A percentile compares a stretch with the other conserved stretches of the same genome.
These are phyloP conservation scores for Misgurnus mizolepis DNA, from an alignment of 2,113 vertebrate genomes.

Conservation along the genomic window DNA sequence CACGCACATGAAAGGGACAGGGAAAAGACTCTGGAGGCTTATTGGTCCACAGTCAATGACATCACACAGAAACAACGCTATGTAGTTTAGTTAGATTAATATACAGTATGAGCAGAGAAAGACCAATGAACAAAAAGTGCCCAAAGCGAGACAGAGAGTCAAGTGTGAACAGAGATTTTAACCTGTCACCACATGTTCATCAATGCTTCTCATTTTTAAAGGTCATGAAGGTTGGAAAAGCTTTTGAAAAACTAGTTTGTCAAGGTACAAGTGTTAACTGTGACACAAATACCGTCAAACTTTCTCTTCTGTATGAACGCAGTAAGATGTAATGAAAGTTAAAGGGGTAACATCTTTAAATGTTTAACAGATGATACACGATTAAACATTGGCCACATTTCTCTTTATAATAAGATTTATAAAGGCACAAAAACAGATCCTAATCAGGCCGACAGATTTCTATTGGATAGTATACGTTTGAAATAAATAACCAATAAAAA, in stretches of 20 bases:
- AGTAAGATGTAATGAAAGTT: not conserved
- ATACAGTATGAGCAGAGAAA: not conserved
- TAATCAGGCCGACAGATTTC: too few relatives aligned
- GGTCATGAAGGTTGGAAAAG: not conserved
- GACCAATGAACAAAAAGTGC: not conserved
- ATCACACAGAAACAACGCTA: not conserved
- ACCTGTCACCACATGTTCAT: not conserved
- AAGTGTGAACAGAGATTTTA: not conserved
- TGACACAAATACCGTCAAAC: not conserved
- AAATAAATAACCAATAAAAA: too few relatives aligned
- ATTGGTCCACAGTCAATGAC: not conserved
- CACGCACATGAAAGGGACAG: conserved; percentile 31
- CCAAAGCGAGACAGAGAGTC: too few relatives aligned
- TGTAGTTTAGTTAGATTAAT: too few relatives aligned
- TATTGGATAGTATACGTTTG: too few relatives aligned
- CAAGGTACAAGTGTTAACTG: not conserved
- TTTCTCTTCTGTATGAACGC: not conserved
- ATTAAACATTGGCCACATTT: too few relatives aligned
- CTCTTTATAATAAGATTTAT: too few relatives aligned
- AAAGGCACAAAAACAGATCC: too few relatives aligned
- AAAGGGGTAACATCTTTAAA: too few relatives aligned
- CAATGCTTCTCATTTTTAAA: not conserved
- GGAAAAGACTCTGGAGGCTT: not conserved
- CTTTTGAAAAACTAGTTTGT: not conserved
- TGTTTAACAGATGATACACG: too few relatives aligned